Evolutionary conservation across 2,113 vertebrate genomes (phyloP), one percentile per base, ranked within the genome.

Genomic region (Chrysemys picta): DNA sequence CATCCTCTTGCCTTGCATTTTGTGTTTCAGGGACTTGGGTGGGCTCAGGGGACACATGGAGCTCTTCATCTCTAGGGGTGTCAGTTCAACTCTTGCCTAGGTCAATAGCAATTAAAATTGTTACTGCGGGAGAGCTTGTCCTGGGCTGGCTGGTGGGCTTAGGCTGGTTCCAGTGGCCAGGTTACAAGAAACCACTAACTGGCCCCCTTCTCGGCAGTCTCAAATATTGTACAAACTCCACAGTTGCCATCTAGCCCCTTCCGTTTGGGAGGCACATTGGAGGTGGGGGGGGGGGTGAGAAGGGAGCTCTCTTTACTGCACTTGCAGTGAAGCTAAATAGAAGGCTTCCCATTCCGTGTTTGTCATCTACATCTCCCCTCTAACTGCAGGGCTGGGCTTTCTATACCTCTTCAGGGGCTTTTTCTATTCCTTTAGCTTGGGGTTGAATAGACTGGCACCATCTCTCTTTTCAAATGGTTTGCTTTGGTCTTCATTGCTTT

Each of bases 21-120:
- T 2, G 69, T 49, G 72, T 89, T 62, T 72, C 0, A 91, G 81
- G 96, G 95, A 87, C 82, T 90, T 96, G 96, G 96, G 97, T 97
- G 97, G 97, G 96, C 95, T 97, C 93, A 35, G 65, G 1, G 27
- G 94, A 47, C 12, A 78, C 24, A 78, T 47, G 25, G 12, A 10
- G 87, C 81, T 92, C 95, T 85, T 87, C 84, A 75, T 81, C 92
- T 80, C 87, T 1, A 0, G 0, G 16, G 72, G 69, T 83, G 7
- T 10, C 10, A 81, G 79, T 85, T 88, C 65, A 12, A 21, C 6
- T 3, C 90, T 89, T 92, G 82, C 78, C 92, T 2, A 1, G 72
- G 76, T 24, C 80, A 4, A 72, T 0, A 78, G 90, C 93, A 92
- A 27, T 93, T 0, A 22, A 80, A 56, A 72, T 3, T 31, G 35